Percentiles rank a stretch among this genome's conserved stretches.
phyloP scores from a whole-genome alignment of 2,797 vertebrate species.

The Alectoris magna region DNA sequence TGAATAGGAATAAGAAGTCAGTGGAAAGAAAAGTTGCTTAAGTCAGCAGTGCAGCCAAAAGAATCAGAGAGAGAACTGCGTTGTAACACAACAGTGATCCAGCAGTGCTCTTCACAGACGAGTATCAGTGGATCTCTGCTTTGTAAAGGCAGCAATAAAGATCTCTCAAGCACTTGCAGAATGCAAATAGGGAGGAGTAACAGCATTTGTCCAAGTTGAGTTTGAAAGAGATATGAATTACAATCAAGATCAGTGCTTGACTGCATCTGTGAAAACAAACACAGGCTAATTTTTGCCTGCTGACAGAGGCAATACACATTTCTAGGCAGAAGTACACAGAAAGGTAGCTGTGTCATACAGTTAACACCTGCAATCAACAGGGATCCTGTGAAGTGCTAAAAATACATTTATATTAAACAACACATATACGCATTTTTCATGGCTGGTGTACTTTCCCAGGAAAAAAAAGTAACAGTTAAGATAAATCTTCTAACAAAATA shows the following conservation, averaged over 20 bases:
- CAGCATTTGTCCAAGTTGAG: neutral
- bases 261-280: slow-evolving; percentile 9
- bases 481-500: neutral
- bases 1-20: neutral
- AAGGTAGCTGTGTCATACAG: neutral
- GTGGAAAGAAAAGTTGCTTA: neutral
- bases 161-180: slow-evolving; percentile 11
- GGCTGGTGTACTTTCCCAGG: neutral
- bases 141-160: neutral
- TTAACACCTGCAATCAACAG: neutral
- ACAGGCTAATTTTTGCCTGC: neutral
- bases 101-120: neutral
- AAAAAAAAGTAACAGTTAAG: neutral
- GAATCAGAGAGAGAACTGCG: neutral
- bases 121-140: neutral
- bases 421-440: neutral
- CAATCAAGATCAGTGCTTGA: neutral
- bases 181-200: neutral
- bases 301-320: neutral
- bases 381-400: neutral
- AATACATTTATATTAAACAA: neutral
- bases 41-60: neutral
- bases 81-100: neutral
- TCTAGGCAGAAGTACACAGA: neutral
- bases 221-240: neutral